Evolutionary conservation across 2,113 vertebrate species (phyloP).

Genomic region (Grus americana): DNA sequence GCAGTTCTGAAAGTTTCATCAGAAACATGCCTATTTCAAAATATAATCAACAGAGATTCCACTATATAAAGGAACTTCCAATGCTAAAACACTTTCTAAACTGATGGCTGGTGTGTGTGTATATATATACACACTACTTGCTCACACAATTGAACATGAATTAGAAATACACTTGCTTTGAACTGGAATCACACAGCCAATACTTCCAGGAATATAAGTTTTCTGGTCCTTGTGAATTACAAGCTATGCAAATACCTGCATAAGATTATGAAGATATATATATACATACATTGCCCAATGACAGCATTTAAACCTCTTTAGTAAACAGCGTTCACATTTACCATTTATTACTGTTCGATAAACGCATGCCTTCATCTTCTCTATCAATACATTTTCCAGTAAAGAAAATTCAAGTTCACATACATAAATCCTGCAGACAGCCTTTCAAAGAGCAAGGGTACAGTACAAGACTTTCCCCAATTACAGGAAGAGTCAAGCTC

Average conservation of each 20-base stretch:
- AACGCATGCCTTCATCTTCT: neutral
- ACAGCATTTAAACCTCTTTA: neutral
- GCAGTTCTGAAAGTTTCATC: neutral
- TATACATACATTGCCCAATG: neutral
- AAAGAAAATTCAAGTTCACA: neutral
- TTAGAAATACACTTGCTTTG: neutral
- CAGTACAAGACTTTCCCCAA: neutral
- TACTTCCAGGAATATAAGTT: neutral
- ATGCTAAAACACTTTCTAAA: neutral
- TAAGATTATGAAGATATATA: fast-evolving
- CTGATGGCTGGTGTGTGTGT: neutral
- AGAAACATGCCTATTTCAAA: neutral
- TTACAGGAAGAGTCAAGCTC: neutral
- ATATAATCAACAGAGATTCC: neutral
- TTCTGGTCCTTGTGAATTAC: neutral
- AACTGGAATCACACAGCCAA: neutral
- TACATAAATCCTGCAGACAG: neutral
- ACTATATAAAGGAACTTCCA: neutral
- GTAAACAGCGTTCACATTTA: neutral
- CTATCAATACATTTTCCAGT: neutral
- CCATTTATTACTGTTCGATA: neutral
- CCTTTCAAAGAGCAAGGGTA: neutral
- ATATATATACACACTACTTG: neutral
- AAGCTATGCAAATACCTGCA: neutral
- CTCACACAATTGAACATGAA: neutral